Evolutionary conservation across 2,113 vertebrate species (phyloP), one percentile per base, ranked within the genome.

Genomic region (Isurus oxyrinchus): DNA sequence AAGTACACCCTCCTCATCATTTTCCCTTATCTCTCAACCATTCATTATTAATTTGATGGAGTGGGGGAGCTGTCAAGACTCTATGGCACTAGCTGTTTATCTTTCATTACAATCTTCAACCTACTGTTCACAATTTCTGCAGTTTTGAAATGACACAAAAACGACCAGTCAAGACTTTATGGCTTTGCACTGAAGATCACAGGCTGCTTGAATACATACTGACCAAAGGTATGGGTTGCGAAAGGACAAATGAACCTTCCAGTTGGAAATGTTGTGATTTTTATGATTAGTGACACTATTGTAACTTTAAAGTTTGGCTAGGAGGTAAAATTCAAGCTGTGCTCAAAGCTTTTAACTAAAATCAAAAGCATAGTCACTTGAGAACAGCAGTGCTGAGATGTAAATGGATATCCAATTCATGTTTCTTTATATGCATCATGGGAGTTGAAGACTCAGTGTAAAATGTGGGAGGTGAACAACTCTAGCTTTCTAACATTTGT

Each of bases 41-140:
- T 97, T 98, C 98, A 98, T 98, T 98, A 98, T 97, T 97, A 96
- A 97, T 98, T 98, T 98, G 97, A 98, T 97, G 97, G 98, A 98
- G 97, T 97, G 97, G 96, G 97, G 97, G 97, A 98, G 97, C 96
- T 96, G 97, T 98, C 97, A 97, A 96, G 97, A 97, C 98, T 98
- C 98, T 97, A 97, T 97, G 98, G 97, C 97, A 97, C 97, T 98
- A 98, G 97, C 97, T 97, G 98, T 98, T 98, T 97, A 97, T 98
- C 97, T 98, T 98, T 97, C 97, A 98, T 97, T 97, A 98, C 98
- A 98, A 98, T 98, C 98, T 98, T 97, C 97, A 97, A 98, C 97
- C 97, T 98, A 98, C 97, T 97, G 97, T 98, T 98, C 97, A 97
- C 98, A 98, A 96, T 97, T 97, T 97, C 97, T 97, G 98, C 97